Conservation (phyloP, 1,140 invertebrate genomes). For the Drosophila virilis region DNA sequence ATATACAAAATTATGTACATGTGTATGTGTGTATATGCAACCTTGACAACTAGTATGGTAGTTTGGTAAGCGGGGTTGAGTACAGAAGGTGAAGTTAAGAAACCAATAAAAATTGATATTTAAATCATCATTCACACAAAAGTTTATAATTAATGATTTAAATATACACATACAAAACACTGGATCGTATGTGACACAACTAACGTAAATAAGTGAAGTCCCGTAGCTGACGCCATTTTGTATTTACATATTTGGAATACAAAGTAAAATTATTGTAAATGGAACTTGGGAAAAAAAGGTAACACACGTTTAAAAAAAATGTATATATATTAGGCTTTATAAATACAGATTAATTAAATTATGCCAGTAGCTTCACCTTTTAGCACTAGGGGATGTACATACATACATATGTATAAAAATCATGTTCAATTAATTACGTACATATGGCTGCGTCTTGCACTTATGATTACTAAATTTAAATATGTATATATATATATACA, state of each 20-base stretch:
- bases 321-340: constrained; percentile 1
- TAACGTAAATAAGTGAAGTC: constrained; percentile 41
- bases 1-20: constrained; percentile 23
- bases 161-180: constrained; percentile 24
- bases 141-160: constrained; percentile 16
- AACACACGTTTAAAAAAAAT: constrained; percentile 31
- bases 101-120: constrained; percentile 24
- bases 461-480: background rate
- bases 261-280: constrained; percentile 61
- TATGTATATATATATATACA: constrained; percentile 9
- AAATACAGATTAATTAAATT: constrained; percentile 10
- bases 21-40: constrained; percentile 29
- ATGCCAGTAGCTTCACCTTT: background rate
- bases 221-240: constrained; percentile 66
- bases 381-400: background rate
- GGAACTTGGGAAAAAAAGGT: constrained; percentile 75
- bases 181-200: constrained; percentile 30
- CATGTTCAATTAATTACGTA: background rate
- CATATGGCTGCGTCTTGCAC: no score
- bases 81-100: constrained; percentile 47
- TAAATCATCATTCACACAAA: constrained; percentile 12
- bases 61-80: constrained; percentile 44
- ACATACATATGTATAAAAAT: no score
- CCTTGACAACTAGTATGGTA: constrained; percentile 45
- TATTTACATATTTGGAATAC: constrained; percentile 44